phyloP scores from a whole-genome alignment of 2,888 invertebrate genomes.

The Chrysolina americana region DNA sequence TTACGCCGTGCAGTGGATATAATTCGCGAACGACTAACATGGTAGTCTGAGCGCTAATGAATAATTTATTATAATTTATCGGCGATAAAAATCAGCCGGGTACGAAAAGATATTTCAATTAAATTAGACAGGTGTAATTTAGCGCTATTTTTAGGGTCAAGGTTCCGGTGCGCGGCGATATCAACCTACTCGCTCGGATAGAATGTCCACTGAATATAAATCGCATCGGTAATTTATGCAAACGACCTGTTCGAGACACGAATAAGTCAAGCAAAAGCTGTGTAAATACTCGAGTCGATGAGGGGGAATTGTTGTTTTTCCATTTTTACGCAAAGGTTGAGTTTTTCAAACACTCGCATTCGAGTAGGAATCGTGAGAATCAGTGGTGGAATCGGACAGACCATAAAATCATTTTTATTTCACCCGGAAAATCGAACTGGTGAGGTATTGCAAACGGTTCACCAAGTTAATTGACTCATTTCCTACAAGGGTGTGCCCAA shows the following conservation, averaged over 20 bases:
- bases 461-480: no score
- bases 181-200: slow-evolving; percentile 23
- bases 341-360: not conserved
- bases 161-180: slow-evolving; percentile 22
- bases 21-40: slow-evolving; percentile 36
- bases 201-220: slow-evolving; percentile 32
- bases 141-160: slow-evolving; percentile 43
- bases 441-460: no score
- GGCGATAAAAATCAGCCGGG: slow-evolving; percentile 32
- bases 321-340: not conserved
- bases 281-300: not conserved
- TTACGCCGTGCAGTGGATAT: not conserved
- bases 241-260: slow-evolving; percentile 2
- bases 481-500: no score
- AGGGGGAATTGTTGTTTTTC: not conserved
- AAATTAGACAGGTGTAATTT: slow-evolving; percentile 39
- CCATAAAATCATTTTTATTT: no score
- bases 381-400: no score
- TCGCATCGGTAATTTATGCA: slow-evolving; percentile 16
- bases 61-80: slow-evolving; percentile 37
- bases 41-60: slow-evolving; percentile 28
- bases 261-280: not conserved
- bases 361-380: no score
- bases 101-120: slow-evolving; percentile 38
- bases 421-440: no score